These are phyloP conservation scores for Microctonus aethiopoides DNA, from an alignment of 2,888 invertebrate species.

Conservation along the genomic window DNA sequence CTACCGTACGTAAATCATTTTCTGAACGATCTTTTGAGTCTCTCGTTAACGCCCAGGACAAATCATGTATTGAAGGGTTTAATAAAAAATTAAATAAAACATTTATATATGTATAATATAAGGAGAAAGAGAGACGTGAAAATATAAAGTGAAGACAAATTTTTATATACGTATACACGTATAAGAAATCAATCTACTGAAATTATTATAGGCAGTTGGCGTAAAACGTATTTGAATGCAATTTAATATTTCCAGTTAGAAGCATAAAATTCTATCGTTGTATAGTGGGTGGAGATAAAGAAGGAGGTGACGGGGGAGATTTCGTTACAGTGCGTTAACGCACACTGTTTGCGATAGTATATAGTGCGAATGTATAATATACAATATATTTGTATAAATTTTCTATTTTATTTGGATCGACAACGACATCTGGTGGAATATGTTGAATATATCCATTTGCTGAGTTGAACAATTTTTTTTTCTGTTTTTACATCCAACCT, in stretches of 20 bases:
- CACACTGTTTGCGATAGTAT: neutral
- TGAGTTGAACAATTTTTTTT: neutral
- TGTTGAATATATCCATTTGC: slow-evolving; percentile 25
- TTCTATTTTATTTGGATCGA: slow-evolving; percentile 7
- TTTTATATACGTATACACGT: neutral
- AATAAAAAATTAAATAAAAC: neutral
- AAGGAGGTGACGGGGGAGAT: slow-evolving; percentile 31
- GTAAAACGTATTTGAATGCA: slow-evolving; percentile 66
- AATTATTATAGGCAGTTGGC: slow-evolving; percentile 62
- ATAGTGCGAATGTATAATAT: neutral
- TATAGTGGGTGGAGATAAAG: slow-evolving; percentile 38
- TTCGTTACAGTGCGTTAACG: neutral
- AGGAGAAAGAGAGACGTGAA: neutral
- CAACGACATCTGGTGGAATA: slow-evolving; percentile 30
- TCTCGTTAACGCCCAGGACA: slow-evolving; percentile 33
- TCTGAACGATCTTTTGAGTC: slow-evolving; percentile 11
- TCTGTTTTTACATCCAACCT: neutral
- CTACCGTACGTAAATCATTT: slow-evolving; percentile 19
- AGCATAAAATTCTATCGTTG: slow-evolving; percentile 54
- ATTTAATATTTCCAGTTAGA: slow-evolving; percentile 67
- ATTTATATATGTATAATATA: neutral
- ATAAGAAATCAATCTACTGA: slow-evolving; percentile 37
- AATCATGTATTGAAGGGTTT: slow-evolving; percentile 5
- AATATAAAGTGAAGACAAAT: neutral
- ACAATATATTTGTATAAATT: too few species aligned